Evolutionary conservation across 2,113 vertebrate genomes (phyloP), one percentile per base, ranked within the genome.

Genomic region (Chrysemys picta): DNA sequence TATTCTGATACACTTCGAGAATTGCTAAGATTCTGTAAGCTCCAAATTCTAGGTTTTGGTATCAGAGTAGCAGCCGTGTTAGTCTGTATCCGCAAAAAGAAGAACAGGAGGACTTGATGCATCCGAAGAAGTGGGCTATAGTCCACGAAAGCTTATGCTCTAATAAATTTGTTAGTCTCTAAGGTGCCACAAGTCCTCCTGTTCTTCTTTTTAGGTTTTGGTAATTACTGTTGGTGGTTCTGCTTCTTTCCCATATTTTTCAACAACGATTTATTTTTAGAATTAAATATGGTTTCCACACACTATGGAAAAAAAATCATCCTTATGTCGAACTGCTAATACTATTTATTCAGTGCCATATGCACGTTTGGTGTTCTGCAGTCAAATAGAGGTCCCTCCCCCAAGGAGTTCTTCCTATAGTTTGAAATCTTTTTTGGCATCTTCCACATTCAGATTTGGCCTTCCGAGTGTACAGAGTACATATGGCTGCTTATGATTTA

Each of bases 401-500:
- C 59, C 50, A 81, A 49, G 22, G 65, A 62, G 4, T 21, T 52
- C 21, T 45, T 87, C 8, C 69, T 92, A 0, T 42, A 87, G 4
- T 25, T 45, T 29, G 3, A 88, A 62, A 52, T 57, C 22, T 80
- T 56, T 22, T 83, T 88, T 82, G 65, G 27, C 81, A 45, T 72
- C 47, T 92, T 54, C 93, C 78, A 5, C 53, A 90, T 94, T 82
- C 42, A n/a, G 59, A 4, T 95, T 93, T 86, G 27, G 14, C 82
- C 82, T 89, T 90, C 54, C 17, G 42, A 47, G 76, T 90, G 10
- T 78, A 6, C 35, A 62, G 78, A 76, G 82, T 57, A 56, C 56
- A 29, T 5, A 12, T 56, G 59, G 59, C 57, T 69, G 87, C 81
- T 83, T 78, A 50, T 89, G 92, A 50, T 89, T 90, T 24, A 1